Conservation (phyloP, 2,113 vertebrate genomes). For the Aspidoscelis tigris region DNA sequence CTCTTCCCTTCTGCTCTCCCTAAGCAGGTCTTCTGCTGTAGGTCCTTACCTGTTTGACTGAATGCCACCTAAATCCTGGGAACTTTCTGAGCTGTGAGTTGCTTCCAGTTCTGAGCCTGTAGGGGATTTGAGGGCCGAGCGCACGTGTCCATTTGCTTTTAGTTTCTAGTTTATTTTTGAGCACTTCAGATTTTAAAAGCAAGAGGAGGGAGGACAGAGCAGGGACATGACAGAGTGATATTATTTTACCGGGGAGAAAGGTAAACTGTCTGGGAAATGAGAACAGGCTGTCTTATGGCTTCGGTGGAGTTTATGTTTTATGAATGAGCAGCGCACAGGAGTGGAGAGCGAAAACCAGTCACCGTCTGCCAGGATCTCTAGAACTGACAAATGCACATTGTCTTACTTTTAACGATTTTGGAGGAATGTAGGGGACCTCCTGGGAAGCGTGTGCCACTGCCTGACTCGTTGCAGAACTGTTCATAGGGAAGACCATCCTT, state of each 20-base stretch:
- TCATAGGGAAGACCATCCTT: not conserved
- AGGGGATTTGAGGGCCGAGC: not conserved
- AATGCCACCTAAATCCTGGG: not conserved
- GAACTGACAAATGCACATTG: conserved; percentile 49
- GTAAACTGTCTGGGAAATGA: conserved; percentile 40
- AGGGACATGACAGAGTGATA: conserved; percentile 37
- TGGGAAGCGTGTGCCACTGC: not conserved
- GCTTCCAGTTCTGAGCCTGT: not conserved
- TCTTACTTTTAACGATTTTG: conserved; percentile 40
- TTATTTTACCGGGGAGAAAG: conserved; percentile 27
- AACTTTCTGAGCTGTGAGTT: not conserved
- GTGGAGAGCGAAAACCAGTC: conserved; percentile 55
- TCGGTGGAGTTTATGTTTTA: conserved; percentile 63
- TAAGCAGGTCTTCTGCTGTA: not conserved
- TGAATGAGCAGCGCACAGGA: conserved; percentile 60
- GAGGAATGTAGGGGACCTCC: conserved; percentile 34
- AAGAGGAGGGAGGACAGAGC: conserved; percentile 37
- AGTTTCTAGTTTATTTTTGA: conserved; percentile 29
- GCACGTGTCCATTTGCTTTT: conserved; percentile 38
- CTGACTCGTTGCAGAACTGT: not conserved
- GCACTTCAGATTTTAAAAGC: conserved; percentile 42
- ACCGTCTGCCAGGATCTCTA: conserved; percentile 38
- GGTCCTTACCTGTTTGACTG: not conserved
- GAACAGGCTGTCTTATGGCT: conserved; percentile 47
- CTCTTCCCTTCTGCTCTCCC: no score